These are phyloP conservation scores for Cervus canadensis DNA, from an alignment of 2,113 vertebrate species.

Conservation along the genomic window DNA sequence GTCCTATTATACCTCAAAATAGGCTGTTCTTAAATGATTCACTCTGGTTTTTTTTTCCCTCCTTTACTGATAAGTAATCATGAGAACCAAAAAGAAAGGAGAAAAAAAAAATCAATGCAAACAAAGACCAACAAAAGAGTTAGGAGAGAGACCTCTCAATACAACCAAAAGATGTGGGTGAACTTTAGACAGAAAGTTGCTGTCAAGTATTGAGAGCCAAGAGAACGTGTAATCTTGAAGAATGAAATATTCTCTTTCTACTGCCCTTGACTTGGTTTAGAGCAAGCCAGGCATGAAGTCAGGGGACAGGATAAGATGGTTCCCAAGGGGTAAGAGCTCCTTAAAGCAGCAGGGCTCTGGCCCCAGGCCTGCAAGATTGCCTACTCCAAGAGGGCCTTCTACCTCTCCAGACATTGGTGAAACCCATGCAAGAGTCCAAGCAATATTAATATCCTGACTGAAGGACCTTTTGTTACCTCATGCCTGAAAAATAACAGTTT, in stretches of 20 bases:
- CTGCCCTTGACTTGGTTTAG: not conserved
- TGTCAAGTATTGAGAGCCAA: not conserved
- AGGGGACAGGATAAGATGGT: not conserved
- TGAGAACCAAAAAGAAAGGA: not conserved
- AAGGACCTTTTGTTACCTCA: not conserved
- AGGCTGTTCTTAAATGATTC: not conserved
- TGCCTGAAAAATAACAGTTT: conserved; percentile 14
- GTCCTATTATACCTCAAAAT: not conserved
- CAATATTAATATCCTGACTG: not conserved
- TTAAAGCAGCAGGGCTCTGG: not conserved
- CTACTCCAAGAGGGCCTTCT: not conserved
- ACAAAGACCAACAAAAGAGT: not conserved
- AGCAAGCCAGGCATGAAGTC: not conserved
- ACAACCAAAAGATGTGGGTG: not conserved
- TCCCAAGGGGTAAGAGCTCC: not conserved
- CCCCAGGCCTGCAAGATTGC: not conserved
- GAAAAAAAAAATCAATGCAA: not conserved
- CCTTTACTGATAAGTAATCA: not conserved
- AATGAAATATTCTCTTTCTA: not conserved
- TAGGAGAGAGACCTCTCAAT: not conserved
- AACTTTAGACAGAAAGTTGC: not conserved
- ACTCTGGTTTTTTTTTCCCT: not conserved
- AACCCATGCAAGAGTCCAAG: not conserved
- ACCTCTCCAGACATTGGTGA: not conserved
- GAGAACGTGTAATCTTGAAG: not conserved